Percentiles rank a stretch among this genome's conserved stretches.
phyloP scores from a whole-genome alignment of 23 tunicate genomes.

The Ciona savignyi region DNA sequence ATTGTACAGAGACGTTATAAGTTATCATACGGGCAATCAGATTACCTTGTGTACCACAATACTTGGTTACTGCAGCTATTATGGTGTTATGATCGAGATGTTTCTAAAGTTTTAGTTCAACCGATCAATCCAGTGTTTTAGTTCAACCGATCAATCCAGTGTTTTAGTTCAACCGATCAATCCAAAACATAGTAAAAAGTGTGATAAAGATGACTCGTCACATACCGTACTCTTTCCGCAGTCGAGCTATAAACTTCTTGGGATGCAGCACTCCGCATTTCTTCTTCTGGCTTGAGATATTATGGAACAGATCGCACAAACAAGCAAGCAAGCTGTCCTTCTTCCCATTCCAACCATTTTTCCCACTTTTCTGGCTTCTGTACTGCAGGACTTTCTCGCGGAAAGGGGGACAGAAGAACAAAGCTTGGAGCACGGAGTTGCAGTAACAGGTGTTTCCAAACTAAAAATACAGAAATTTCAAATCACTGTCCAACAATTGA shows the following conservation, averaged over 20 bases:
- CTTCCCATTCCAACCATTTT: slow-evolving; percentile 35
- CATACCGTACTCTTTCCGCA: slow-evolving; percentile 92
- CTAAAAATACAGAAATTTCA: slow-evolving; percentile 20
- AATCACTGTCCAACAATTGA: too few species aligned
- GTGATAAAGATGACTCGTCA: too few species aligned
- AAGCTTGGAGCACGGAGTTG: slow-evolving; percentile 93
- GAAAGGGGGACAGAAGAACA: slow-evolving; percentile 90
- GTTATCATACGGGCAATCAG: too few species aligned
- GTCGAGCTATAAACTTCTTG: slow-evolving; percentile 82
- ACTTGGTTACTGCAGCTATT: too few species aligned
- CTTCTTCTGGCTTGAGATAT: slow-evolving; percentile 54
- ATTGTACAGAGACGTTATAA: too few species aligned
- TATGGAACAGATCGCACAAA: slow-evolving; percentile 79
- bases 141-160: too few species aligned
- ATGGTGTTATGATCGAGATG: too few species aligned
- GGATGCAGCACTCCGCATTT: slow-evolving; percentile 82
- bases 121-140: too few species aligned
- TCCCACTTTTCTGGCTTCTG: slow-evolving; percentile 48
- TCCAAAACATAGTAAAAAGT: background rate
- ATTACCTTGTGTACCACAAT: too few species aligned
- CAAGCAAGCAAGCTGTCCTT: slow-evolving; percentile 77
- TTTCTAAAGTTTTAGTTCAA: too few species aligned
- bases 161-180: background rate
- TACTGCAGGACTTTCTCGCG: slow-evolving; percentile 93
- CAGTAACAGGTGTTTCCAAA: slow-evolving; percentile 99